phyloP scores from a whole-genome alignment of 2,888 invertebrate genomes.

The Sceliomorpha sp. region DNA sequence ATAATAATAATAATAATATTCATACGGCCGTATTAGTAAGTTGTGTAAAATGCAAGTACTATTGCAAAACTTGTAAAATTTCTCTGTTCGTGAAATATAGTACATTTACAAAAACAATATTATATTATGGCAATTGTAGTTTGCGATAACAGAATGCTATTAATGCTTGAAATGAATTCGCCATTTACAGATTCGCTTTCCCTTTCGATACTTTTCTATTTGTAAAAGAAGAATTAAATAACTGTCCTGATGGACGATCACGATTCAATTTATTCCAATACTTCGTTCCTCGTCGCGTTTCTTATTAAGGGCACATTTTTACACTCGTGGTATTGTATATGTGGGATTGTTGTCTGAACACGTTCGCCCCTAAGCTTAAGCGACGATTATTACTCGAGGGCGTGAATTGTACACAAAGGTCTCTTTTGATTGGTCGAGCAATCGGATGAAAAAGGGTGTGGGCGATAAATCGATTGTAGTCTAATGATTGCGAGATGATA shows the following conservation, averaged over 20 bases:
- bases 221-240: too few species aligned
- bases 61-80: too few species aligned
- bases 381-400: conserved; percentile 48
- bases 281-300: conserved; percentile 41
- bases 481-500: conserved; percentile 54
- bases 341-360: conserved; percentile 10
- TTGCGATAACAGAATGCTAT: too few species aligned
- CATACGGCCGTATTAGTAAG: too few species aligned
- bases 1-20: too few species aligned
- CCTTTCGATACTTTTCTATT: too few species aligned
- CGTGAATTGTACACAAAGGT: conserved; percentile 38
- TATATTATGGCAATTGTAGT: too few species aligned
- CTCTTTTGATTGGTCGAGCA: conserved; percentile 28
- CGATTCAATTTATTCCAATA: conserved; percentile 53
- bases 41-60: too few species aligned
- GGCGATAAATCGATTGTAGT: conserved; percentile 45
- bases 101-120: too few species aligned
- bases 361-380: conserved; percentile 22
- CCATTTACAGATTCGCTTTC: too few species aligned
- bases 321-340: conserved; percentile 7
- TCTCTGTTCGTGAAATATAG: too few species aligned
- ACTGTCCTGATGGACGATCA: conserved; percentile 44
- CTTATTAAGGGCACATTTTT: conserved; percentile 47
- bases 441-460: conserved; percentile 31
- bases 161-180: too few species aligned